These are phyloP conservation scores for Galaxias olidus DNA, from an alignment of 2,797 vertebrate genomes.

Conservation along the genomic window DNA sequence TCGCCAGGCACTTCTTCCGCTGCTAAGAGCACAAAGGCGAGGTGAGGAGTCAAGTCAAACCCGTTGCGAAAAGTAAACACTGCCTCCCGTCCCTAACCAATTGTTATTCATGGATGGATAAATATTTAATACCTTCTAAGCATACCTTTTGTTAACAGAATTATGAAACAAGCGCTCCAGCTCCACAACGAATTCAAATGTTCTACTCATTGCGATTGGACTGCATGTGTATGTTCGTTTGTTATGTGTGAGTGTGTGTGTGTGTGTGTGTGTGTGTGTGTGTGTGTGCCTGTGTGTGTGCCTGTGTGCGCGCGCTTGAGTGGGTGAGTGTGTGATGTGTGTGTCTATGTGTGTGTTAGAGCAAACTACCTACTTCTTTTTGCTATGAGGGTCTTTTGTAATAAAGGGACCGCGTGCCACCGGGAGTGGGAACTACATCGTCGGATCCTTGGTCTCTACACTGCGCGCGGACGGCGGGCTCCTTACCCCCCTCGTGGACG, in stretches of 20 bases:
- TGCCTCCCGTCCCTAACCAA: slow-evolving; percentile 67
- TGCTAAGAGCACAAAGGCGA: background rate
- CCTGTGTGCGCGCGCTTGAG: background rate
- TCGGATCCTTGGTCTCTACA: background rate
- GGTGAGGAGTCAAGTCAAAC: slow-evolving; percentile 42
- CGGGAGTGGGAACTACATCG: background rate
- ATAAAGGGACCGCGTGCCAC: slow-evolving; percentile 3
- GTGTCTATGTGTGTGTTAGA: background rate
- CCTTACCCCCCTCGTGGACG: background rate
- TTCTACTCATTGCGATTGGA: slow-evolving; percentile 27
- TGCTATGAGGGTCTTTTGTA: background rate
- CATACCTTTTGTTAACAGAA: slow-evolving; percentile 86
- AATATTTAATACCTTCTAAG: slow-evolving; percentile 84
- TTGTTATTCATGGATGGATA: slow-evolving; percentile 83
- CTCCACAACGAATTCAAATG: slow-evolving; percentile 71
- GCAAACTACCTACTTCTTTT: no score
- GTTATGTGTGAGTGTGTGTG: background rate
- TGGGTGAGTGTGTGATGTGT: background rate
- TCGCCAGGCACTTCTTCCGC: background rate
- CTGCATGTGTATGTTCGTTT: background rate
- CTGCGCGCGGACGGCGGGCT: background rate
- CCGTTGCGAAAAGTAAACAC: slow-evolving; percentile 73
- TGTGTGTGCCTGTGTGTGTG: background rate
- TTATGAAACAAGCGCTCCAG: slow-evolving; percentile 74
- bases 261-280: background rate